Evolutionary conservation across 2,888 invertebrate genomes (phyloP).

Genomic region (Aspidapion aeneum): DNA sequence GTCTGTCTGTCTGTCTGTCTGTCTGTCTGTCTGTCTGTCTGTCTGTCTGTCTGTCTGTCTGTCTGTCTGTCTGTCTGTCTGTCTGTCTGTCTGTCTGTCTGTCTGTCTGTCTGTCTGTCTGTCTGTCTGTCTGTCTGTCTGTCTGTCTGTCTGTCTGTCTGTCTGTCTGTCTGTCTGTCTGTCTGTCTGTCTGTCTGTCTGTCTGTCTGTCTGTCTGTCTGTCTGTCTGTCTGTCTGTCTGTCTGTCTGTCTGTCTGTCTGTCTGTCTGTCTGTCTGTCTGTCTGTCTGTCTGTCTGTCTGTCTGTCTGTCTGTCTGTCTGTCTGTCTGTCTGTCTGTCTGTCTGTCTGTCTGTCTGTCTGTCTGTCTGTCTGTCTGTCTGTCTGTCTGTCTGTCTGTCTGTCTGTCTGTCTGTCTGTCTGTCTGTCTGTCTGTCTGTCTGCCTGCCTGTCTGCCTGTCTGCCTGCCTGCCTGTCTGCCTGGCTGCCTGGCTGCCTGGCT

Average conservation of each 20-base stretch:
- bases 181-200: slow-evolving; percentile 16
- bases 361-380: slow-evolving; percentile 15
- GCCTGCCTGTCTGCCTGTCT: slow-evolving; percentile 15
- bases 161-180: slow-evolving; percentile 7
- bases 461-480: too few species aligned
- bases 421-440: slow-evolving; percentile 15
- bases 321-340: slow-evolving; percentile 17
- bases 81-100: slow-evolving; percentile 17
- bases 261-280: slow-evolving; percentile 15
- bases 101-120: slow-evolving; percentile 14
- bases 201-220: slow-evolving; percentile 15
- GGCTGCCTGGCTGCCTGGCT: too few species aligned
- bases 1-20: slow-evolving; percentile 17
- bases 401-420: slow-evolving; percentile 15
- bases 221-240: slow-evolving; percentile 15
- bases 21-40: slow-evolving; percentile 17
- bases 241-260: slow-evolving; percentile 16
- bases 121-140: slow-evolving; percentile 14
- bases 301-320: slow-evolving; percentile 17
- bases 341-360: slow-evolving; percentile 17
- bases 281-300: slow-evolving; percentile 17
- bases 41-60: slow-evolving; percentile 17
- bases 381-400: slow-evolving; percentile 15
- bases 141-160: slow-evolving; percentile 15
- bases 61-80: slow-evolving; percentile 17